Conservation (phyloP, 2,113 vertebrate genomes). For the Sorex fumeus region DNA sequence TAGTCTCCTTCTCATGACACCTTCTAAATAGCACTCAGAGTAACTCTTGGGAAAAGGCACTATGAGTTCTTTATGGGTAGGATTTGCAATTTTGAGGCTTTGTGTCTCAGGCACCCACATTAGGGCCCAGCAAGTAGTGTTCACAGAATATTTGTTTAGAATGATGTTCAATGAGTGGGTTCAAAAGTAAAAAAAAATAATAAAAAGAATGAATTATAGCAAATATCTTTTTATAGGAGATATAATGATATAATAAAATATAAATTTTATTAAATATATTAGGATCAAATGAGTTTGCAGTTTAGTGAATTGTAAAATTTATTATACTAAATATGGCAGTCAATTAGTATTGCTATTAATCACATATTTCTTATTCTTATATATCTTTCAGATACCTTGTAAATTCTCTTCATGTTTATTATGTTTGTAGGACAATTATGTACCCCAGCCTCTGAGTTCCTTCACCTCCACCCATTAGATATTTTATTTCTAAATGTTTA, state of each 20-base stretch:
- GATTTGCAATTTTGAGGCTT: rapidly evolving
- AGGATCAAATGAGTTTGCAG: slow-evolving; percentile 22
- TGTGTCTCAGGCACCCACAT: too few species aligned
- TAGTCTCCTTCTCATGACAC: neutral
- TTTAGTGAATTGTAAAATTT: slow-evolving; percentile 22
- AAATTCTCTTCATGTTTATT: neutral
- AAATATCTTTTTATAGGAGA: neutral
- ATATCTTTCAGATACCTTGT: neutral
- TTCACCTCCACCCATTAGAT: neutral
- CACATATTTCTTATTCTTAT: neutral
- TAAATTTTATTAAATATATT: neutral
- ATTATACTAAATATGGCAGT: slow-evolving; percentile 1
- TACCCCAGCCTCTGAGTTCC: neutral
- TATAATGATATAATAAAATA: slow-evolving; percentile 51
- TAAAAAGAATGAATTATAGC: neutral
- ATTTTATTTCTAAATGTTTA: slow-evolving; percentile 5
- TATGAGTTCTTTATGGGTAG: neutral
- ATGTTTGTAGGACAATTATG: neutral
- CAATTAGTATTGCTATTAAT: slow-evolving; percentile 5
- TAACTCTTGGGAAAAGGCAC: neutral
- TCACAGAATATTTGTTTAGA: neutral
- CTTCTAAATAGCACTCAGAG: neutral
- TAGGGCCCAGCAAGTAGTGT: too few species aligned
- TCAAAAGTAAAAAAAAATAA: neutral
- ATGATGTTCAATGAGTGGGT: neutral